Base-by-base conservation (phyloP, 2,797 vertebrate species). In the Staurois parvus region DNA sequence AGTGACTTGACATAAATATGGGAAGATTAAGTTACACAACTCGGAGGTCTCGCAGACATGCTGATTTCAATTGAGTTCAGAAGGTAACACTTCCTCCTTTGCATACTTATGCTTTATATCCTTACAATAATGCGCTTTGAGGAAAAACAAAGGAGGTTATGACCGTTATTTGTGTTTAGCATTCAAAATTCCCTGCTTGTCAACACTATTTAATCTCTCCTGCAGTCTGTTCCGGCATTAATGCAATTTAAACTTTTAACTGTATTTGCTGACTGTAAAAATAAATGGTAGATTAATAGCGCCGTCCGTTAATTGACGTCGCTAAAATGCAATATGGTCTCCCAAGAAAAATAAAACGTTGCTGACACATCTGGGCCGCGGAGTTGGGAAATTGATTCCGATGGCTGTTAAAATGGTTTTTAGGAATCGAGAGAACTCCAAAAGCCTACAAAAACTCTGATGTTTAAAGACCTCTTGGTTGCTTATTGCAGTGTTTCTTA, bases 191-290 rank as follows among this genome's bases (percentile, higher is more conserved):
- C 66, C 62, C 83, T 85, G 81, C 78, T 89, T 91, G 87, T 89
- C 89, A 89, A 89, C 82, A 88, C 64, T 37, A 77, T 88, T 92
- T 88, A 73, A 76, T 91, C 91, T 90, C 87, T 78, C 90, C 89
- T 90, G 62, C 62, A 30, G 4, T 81, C 75, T 90, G 84, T 88
- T 90, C 83, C 86, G 56, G 86, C 89, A 83, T 88, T 92, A 91
- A 91, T 92, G 92, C 90, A 84, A 83, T 89, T 92, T 92, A 87
- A 91, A 90, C 85, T 91, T 89, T 89, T 79, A 91, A 87, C 80
- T 76, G 56, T 77, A 86, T 7, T 81, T 88, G 88, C 80, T 89
- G 85, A 82, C 89, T 21, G 66, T 59, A 84, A 84, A 83, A 84
- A 84, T 87, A 80, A 89, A 72, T 2, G 24, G 13, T 76, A 85